phyloP scores from a whole-genome alignment of 2,888 invertebrate genomes.

The Acleris laterana region DNA sequence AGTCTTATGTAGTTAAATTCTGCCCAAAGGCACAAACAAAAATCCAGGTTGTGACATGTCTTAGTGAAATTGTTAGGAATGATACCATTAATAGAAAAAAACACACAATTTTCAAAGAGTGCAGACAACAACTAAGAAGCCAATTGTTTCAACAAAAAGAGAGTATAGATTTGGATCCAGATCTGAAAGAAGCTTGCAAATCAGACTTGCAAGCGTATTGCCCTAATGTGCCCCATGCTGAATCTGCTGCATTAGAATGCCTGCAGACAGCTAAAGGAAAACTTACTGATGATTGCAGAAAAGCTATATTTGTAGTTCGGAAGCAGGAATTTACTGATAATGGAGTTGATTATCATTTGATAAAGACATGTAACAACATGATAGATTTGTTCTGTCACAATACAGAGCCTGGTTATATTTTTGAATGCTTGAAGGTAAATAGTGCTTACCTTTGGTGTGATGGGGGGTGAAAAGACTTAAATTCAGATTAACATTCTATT shows the following conservation, averaged over 20 bases:
- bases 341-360: constrained; percentile 93
- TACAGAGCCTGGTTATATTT: constrained; percentile 87
- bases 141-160: constrained; percentile 97
- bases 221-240: constrained; percentile 86
- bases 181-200: constrained; percentile 92
- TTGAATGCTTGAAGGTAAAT: constrained; percentile 90
- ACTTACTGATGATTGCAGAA: constrained; percentile 89
- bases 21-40: constrained; percentile 89
- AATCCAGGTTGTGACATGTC: constrained; percentile 91
- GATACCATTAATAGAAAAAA: constrained; percentile 91
- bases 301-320: constrained; percentile 92
- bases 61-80: constrained; percentile 95
- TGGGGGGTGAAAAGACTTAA: too few relatives aligned
- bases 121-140: constrained; percentile 94
- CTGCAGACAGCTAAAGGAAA: constrained; percentile 86
- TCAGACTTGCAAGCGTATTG: constrained; percentile 91
- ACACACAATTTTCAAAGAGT: constrained; percentile 93
- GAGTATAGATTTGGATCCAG: constrained; percentile 93
- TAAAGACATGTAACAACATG: constrained; percentile 93
- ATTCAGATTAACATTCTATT: too few relatives aligned
- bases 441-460: not conserved
- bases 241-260: constrained; percentile 91
- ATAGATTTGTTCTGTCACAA: constrained; percentile 93
- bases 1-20: constrained; percentile 89
- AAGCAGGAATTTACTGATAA: constrained; percentile 94